Evolutionary conservation across 2,797 vertebrate genomes (phyloP).

Genomic region (Malurus leucopterus): DNA sequence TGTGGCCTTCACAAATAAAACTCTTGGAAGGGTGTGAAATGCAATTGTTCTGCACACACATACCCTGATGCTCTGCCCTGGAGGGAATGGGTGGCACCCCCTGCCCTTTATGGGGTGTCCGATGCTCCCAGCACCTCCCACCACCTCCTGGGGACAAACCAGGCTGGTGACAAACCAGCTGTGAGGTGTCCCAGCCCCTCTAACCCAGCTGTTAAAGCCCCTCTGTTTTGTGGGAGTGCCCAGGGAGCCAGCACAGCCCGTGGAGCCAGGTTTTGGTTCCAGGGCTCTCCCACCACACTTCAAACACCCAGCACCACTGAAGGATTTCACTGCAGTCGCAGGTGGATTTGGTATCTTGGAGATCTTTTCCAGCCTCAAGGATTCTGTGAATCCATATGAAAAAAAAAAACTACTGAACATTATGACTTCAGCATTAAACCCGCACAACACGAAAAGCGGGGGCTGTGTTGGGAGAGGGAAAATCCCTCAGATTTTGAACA

Average conservation of each 20-base stretch:
- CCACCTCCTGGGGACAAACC: too few species aligned
- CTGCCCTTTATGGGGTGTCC: accelerated
- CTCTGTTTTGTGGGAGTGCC: background rate
- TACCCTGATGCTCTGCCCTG: accelerated
- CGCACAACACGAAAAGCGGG: accelerated
- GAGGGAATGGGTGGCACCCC: background rate
- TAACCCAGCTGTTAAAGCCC: background rate
- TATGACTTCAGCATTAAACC: background rate
- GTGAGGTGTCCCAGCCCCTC: accelerated
- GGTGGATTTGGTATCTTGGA: background rate
- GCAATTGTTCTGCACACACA: accelerated
- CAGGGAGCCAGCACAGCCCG: background rate
- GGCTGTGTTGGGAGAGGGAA: background rate
- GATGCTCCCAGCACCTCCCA: background rate
- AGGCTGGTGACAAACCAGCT: background rate
- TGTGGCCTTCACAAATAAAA: background rate
- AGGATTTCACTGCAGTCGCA: background rate
- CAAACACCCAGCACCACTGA: background rate
- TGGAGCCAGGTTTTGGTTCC: background rate
- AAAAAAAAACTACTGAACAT: background rate
- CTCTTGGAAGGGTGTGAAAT: background rate
- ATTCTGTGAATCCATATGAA: background rate
- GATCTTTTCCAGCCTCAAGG: background rate
- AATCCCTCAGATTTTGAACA: accelerated
- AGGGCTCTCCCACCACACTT: background rate